phyloP scores from a whole-genome alignment of 2,113 vertebrate species.

The Lota lota region DNA sequence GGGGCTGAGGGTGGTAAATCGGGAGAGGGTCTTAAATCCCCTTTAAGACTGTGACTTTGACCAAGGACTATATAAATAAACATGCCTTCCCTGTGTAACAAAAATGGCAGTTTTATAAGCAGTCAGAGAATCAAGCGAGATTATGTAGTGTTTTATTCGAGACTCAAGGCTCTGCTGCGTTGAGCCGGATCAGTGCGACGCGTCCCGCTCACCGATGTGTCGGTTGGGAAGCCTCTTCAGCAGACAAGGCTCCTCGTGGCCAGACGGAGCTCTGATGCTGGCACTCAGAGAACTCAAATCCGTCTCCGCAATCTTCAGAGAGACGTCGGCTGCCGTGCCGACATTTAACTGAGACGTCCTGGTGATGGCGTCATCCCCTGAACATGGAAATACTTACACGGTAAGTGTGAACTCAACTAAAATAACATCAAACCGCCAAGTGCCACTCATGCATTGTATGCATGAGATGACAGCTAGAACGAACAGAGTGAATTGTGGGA shows the following conservation, averaged over 20 bases:
- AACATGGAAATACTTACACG: constrained; percentile 22
- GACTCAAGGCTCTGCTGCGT: too few species aligned
- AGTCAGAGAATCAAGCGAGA: too few species aligned
- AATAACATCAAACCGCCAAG: not conserved
- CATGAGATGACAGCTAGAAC: not conserved
- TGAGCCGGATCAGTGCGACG: not conserved
- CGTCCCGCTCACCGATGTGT: constrained; percentile 83
- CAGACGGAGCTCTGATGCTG: constrained; percentile 91
- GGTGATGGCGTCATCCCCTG: constrained; percentile 89
- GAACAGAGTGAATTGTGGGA: not conserved
- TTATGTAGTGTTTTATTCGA: too few species aligned
- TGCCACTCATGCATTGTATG: not conserved
- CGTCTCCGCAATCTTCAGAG: constrained; percentile 92
- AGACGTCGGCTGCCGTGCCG: constrained; percentile 91
- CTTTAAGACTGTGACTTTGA: too few species aligned
- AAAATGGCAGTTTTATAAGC: too few species aligned
- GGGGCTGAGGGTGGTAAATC: too few species aligned
- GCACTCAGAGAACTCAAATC: constrained; percentile 89
- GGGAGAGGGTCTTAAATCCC: too few species aligned
- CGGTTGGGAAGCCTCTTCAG: constrained; percentile 92
- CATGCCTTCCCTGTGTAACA: too few species aligned
- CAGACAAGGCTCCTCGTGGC: constrained; percentile 92
- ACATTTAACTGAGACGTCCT: constrained; percentile 92
- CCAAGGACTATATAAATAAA: too few species aligned
- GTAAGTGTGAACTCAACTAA: constrained; percentile 1